phyloP scores from a whole-genome alignment of 2,888 invertebrate species.

The Hyles lineata region DNA sequence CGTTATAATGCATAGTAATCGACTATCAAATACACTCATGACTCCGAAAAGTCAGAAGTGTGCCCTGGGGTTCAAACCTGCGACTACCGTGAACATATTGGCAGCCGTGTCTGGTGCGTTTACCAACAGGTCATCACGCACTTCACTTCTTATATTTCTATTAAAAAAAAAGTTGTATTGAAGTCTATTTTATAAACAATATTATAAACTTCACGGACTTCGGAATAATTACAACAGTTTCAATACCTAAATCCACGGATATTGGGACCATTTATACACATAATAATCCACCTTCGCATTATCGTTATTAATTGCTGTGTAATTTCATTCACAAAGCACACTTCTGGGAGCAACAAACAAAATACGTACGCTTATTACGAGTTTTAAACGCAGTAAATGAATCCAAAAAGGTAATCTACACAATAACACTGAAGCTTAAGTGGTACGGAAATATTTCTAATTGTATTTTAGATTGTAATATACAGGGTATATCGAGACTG shows the following conservation, averaged over 20 bases:
- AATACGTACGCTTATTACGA: slow-evolving; percentile 8
- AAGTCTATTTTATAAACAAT: no score
- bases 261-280: slow-evolving; percentile 53
- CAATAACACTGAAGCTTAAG: not conserved
- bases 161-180: no score
- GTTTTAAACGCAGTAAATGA: slow-evolving; percentile 18
- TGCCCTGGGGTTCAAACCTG: no score
- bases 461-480: not conserved
- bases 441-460: not conserved
- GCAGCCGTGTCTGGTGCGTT: no score
- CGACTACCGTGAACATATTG: no score
- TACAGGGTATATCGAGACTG: no score
- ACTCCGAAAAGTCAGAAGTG: no score
- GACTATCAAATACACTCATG: no score
- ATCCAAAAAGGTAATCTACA: not conserved
- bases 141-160: no score
- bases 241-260: slow-evolving; percentile 1
- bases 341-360: slow-evolving; percentile 44
- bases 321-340: slow-evolving; percentile 51
- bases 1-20: no score
- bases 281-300: slow-evolving; percentile 54
- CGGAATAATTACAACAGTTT: not conserved
- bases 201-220: no score
- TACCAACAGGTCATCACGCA: no score
- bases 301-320: slow-evolving; percentile 51